Percentiles rank a stretch among this genome's conserved stretches.
Evolutionary conservation across 2,888 invertebrate species (phyloP).

Genomic region (Gisinianus flammeolus): DNA sequence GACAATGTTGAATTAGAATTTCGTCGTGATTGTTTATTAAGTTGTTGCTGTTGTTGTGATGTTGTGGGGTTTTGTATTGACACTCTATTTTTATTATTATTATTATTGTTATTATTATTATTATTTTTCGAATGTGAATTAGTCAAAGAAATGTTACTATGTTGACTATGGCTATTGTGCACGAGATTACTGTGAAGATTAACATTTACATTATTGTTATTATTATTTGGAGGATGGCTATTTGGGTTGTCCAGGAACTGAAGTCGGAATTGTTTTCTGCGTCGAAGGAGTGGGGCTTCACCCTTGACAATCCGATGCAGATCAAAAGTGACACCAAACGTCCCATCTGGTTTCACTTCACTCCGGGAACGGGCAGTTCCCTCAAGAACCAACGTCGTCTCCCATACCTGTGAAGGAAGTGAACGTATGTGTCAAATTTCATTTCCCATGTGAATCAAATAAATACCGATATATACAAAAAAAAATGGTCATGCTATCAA

Average conservation of each 20-base stretch:
- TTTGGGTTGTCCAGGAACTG: slow-evolving; percentile 59
- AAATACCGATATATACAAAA: too few relatives aligned
- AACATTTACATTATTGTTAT: slow-evolving; percentile 40
- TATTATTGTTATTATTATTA: too few relatives aligned
- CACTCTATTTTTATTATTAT: slow-evolving; percentile 29
- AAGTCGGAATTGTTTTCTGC: slow-evolving; percentile 59
- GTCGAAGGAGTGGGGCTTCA: slow-evolving; percentile 54
- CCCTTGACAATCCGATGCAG: slow-evolving; percentile 58
- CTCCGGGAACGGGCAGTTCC: slow-evolving; percentile 57
- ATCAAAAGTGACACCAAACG: slow-evolving; percentile 58
- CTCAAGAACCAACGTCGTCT: slow-evolving; percentile 56
- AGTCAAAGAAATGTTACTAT: slow-evolving; percentile 10
- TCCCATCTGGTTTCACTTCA: slow-evolving; percentile 57
- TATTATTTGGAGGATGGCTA: slow-evolving; percentile 22
- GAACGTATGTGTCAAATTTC: too few relatives aligned
- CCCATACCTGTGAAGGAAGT: too few relatives aligned
- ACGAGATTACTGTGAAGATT: slow-evolving; percentile 46
- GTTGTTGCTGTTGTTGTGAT: slow-evolving; percentile 31
- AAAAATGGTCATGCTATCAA: too few relatives aligned
- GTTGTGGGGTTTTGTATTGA: neutral
- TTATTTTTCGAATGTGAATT: slow-evolving; percentile 31
- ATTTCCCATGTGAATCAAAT: too few relatives aligned
- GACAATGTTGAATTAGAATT: neutral
- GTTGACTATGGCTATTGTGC: slow-evolving; percentile 18
- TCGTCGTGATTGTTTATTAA: slow-evolving; percentile 18